phyloP scores from a whole-genome alignment of 2,113 vertebrate species.

The Sapayoa aenigma region DNA sequence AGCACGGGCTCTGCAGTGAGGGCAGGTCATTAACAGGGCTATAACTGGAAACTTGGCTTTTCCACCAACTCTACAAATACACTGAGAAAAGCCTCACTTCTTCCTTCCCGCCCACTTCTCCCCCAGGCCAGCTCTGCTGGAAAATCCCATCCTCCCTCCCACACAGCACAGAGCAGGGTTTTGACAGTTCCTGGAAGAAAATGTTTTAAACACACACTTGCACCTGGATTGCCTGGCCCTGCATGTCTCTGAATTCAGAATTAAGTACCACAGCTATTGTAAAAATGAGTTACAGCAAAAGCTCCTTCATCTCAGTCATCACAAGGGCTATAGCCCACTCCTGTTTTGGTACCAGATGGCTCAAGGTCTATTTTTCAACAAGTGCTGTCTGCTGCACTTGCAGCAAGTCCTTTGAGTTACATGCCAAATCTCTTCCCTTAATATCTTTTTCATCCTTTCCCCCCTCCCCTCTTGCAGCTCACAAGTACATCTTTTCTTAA shows the following conservation, averaged over 20 bases:
- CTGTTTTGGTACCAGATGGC: slow-evolving; percentile 61
- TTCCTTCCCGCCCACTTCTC: slow-evolving; percentile 36
- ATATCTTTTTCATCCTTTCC: slow-evolving; percentile 37
- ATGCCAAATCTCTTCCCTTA: slow-evolving; percentile 54
- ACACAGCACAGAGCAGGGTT: not conserved
- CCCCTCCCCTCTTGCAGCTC: not conserved
- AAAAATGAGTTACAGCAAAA: slow-evolving; percentile 36
- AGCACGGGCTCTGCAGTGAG: rapidly evolving
- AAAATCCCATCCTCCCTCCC: slow-evolving; percentile 40
- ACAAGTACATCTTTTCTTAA: slow-evolving; percentile 47
- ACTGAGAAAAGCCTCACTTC: not conserved
- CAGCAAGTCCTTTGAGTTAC: slow-evolving; percentile 58
- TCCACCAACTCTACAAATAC: not conserved
- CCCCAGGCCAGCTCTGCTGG: not conserved
- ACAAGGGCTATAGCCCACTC: slow-evolving; percentile 27
- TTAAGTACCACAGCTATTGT: slow-evolving; percentile 37
- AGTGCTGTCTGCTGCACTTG: slow-evolving; percentile 53
- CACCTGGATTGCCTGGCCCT: not conserved
- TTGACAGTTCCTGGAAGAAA: not conserved
- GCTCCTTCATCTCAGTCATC: slow-evolving; percentile 49
- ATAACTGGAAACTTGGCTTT: not conserved
- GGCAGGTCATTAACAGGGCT: not conserved
- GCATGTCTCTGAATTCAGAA: not conserved
- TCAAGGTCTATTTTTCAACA: slow-evolving; percentile 62
- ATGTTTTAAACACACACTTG: slow-evolving; percentile 1